Conservation (phyloP, 2,888 invertebrate species). For the Galerucella pusilla region DNA sequence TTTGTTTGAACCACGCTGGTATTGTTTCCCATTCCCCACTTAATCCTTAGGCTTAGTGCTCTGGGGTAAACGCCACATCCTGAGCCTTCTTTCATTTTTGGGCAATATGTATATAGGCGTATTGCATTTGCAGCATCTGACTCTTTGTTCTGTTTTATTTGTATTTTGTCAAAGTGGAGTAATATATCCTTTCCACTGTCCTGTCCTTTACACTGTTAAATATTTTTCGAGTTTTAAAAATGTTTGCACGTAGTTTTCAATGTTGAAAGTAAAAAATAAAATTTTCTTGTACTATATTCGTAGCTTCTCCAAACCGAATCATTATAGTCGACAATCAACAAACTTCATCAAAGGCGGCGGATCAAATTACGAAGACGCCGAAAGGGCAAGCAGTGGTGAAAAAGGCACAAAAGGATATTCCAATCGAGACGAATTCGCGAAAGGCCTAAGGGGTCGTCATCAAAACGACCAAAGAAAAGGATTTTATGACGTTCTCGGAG, state of each 20-base stretch:
- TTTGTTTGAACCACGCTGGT: too few species aligned
- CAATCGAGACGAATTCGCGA: conserved; percentile 68
- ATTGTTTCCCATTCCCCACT: too few species aligned
- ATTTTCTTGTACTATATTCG: conserved; percentile 13
- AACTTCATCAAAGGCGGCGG: conserved; percentile 61
- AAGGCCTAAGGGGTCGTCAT: conserved; percentile 70
- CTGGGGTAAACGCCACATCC: too few species aligned
- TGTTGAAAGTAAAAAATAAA: not conserved
- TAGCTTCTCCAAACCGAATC: conserved; percentile 19
- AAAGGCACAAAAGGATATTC: conserved; percentile 70
- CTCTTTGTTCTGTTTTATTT: too few species aligned
- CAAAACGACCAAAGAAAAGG: conserved; percentile 69
- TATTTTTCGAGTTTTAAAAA: too few species aligned
- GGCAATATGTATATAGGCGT: too few species aligned
- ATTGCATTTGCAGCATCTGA: too few species aligned
- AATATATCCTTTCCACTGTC: too few species aligned
- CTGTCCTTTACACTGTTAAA: too few species aligned
- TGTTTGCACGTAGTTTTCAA: not conserved
- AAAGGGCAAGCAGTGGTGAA: conserved; percentile 68
- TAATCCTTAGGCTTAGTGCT: too few species aligned
- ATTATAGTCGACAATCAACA: conserved; percentile 31
- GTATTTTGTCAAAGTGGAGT: too few species aligned
- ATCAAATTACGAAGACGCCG: conserved; percentile 66
- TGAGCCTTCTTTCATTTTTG: too few species aligned
- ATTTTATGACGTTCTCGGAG: conserved; percentile 68